phyloP scores from a whole-genome alignment of 2,888 invertebrate genomes.

The Drosophila mimetica region DNA sequence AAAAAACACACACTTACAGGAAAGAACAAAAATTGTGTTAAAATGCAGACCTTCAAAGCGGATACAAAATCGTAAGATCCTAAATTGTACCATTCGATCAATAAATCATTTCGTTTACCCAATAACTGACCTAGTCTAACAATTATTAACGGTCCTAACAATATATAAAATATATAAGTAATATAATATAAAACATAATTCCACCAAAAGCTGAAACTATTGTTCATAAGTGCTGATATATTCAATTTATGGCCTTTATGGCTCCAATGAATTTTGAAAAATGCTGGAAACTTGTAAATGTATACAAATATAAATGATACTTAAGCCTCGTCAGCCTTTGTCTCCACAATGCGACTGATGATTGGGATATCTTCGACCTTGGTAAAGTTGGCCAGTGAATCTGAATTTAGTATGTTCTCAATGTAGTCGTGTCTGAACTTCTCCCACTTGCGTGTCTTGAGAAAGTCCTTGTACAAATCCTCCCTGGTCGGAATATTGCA shows the following conservation, averaged over 20 bases:
- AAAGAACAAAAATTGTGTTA: too few relatives aligned
- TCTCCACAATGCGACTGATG: slow-evolving; percentile 82
- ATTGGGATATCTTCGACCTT: slow-evolving; percentile 82
- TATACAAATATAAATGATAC: not conserved
- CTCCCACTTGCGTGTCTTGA: slow-evolving; percentile 81
- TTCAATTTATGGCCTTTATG: not conserved
- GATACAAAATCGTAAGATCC: too few relatives aligned
- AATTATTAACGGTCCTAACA: too few relatives aligned
- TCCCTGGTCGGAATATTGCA: slow-evolving; percentile 81
- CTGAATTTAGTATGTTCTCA: slow-evolving; percentile 55
- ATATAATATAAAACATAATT: too few relatives aligned
- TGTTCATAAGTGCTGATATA: not conserved
- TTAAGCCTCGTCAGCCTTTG: slow-evolving; percentile 36
- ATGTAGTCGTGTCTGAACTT: slow-evolving; percentile 77
- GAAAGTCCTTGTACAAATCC: slow-evolving; percentile 76
- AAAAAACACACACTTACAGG: too few relatives aligned
- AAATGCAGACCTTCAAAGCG: too few relatives aligned
- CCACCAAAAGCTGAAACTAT: not conserved
- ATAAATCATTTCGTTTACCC: too few relatives aligned
- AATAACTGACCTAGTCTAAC: too few relatives aligned
- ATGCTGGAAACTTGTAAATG: slow-evolving; percentile 17
- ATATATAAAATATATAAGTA: too few relatives aligned
- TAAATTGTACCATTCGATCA: too few relatives aligned
- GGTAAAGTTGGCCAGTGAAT: slow-evolving; percentile 63
- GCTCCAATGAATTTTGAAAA: not conserved